Evolutionary conservation across 2,113 vertebrate genomes (phyloP).

Genomic region (Chionomys nivalis): DNA sequence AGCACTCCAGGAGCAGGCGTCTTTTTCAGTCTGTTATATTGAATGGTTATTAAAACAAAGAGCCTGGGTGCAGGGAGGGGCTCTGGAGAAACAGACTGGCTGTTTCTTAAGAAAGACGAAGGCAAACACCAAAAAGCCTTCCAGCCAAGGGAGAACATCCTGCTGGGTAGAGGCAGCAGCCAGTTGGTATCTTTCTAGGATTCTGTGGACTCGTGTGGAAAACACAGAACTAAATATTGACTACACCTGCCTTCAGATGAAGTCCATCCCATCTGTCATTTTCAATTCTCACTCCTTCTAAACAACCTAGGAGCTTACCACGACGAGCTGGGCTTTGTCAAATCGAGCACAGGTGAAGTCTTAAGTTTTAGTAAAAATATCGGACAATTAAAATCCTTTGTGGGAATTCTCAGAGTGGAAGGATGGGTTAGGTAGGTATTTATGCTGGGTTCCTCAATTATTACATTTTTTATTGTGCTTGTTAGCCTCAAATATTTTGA

Average conservation of each 20-base stretch:
- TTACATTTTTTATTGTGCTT: background rate
- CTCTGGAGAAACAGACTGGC: slow-evolving; percentile 42
- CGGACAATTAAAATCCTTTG: background rate
- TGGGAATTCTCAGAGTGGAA: slow-evolving; percentile 12
- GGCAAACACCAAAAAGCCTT: background rate
- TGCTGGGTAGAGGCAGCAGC: background rate
- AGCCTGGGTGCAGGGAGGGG: background rate
- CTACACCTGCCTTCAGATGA: slow-evolving; percentile 35
- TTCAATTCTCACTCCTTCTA: background rate
- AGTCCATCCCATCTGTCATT: background rate
- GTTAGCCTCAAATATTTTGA: slow-evolving; percentile 16
- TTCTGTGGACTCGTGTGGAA: background rate
- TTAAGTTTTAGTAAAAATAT: slow-evolving; percentile 37
- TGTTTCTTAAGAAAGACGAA: slow-evolving; percentile 34
- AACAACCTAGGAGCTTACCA: background rate
- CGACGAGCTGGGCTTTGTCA: background rate
- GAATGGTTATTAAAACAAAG: slow-evolving; percentile 53
- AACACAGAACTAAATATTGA: slow-evolving; percentile 16
- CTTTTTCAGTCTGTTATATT: slow-evolving; percentile 14
- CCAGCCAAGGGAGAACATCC: background rate
- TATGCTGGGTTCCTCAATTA: background rate
- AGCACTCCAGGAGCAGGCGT: background rate
- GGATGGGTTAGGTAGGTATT: background rate
- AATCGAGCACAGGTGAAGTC: background rate
- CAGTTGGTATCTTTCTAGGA: slow-evolving; percentile 15